Percentiles rank a stretch among this genome's conserved stretches.
Conservation (phyloP, 2,113 vertebrate species). For the Candoia aspera region DNA sequence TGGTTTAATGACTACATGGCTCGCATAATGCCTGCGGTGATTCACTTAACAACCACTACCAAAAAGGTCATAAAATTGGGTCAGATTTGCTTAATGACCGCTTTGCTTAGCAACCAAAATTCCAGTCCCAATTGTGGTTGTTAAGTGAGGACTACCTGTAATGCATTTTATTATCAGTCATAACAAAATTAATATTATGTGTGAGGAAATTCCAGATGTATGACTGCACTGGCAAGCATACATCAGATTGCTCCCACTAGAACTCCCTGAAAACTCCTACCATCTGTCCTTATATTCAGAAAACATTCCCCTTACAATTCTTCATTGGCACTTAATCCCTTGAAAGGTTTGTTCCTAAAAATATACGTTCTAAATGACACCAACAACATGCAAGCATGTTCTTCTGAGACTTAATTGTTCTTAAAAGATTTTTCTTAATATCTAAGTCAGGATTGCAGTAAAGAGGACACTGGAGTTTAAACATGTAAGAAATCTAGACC, state of each 20-base stretch:
- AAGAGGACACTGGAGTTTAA: slow-evolving; percentile 58
- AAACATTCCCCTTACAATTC: slow-evolving; percentile 39
- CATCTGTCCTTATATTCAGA: background rate
- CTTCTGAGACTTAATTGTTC: slow-evolving; percentile 56
- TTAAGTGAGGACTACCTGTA: no score
- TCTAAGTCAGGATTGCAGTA: slow-evolving; percentile 50
- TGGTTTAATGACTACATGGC: no score
- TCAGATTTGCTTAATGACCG: no score
- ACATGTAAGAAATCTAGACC: slow-evolving; percentile 42
- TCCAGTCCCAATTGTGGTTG: no score
- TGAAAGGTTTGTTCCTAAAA: slow-evolving; percentile 38
- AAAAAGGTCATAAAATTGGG: no score
- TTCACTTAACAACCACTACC: no score
- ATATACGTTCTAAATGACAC: slow-evolving; percentile 57
- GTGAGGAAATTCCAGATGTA: slow-evolving; percentile 62
- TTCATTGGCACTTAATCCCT: background rate
- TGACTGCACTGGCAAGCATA: slow-evolving; percentile 40
- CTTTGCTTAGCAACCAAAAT: no score
- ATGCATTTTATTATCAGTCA: slow-evolving; percentile 27
- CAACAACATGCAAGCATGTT: slow-evolving; percentile 45
- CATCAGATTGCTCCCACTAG: slow-evolving; percentile 53
- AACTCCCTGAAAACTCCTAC: slow-evolving; percentile 37
- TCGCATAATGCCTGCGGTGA: no score
- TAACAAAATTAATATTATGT: slow-evolving; percentile 45
- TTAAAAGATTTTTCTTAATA: slow-evolving; percentile 42